Evolutionary conservation across 2,888 invertebrate species (phyloP), one percentile per base, ranked within the genome.

Genomic region (Protophormia terraenovae): DNA sequence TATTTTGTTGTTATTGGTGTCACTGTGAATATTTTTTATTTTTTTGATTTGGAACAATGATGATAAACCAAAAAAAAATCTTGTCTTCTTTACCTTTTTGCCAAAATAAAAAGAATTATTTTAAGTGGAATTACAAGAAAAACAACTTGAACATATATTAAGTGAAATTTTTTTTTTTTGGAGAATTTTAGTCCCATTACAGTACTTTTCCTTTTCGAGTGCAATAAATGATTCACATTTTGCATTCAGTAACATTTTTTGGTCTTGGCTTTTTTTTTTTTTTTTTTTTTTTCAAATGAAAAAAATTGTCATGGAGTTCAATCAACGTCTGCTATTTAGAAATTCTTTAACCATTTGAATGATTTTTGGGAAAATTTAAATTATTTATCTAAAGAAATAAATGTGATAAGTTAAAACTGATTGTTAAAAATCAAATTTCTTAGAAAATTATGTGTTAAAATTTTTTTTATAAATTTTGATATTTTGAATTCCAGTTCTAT

Each of bases 1-100:
- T 72, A 22, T 53, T 32, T 75, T 53, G 27, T 19, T 22, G 22
- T 29, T 53, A 50, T 27, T 69, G 53, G 22, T 50, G 69, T 50
- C 60, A 50, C 35, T 50, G 50, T 29, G 14, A n/a, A 24, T 47
- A 55, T 38, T 38, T 41, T 55, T 29, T 35, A 2, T 10, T 35
- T 7, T 41, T 41, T 41, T 41, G 14, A n/a, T 14, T 41, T n/a
- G 12, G n/a, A n/a, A 41, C 41, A 41, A 19, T 47, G 19, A 19
- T 47, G 47, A 47, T 47, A 47, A 47, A 19, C 45, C 16, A 19
- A 47, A 16, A 16, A 47, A 47, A 16, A 41, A 47, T 47, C 16
- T 3, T 47, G 14, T 3, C 47, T 45, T 16, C 14, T 47, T 3
- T 6, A 32, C 32, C 3, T 32, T 47, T 19, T 19, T 6, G n/a